phyloP scores from a whole-genome alignment of 2,888 invertebrate genomes.

The Eupithecia pulchellata region DNA sequence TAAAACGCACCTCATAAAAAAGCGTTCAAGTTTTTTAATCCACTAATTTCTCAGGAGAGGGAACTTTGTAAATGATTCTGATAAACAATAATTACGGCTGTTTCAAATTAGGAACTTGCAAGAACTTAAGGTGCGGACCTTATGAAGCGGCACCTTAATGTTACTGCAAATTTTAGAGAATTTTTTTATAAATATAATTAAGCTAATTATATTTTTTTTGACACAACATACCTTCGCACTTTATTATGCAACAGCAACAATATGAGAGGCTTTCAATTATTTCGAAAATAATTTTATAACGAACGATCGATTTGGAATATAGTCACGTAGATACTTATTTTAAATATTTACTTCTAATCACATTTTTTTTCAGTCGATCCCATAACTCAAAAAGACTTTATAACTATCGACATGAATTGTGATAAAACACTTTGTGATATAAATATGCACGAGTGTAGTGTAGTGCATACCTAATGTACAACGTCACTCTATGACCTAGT shows the following conservation, averaged over 20 bases:
- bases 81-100: conserved; percentile 70
- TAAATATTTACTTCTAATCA: background rate
- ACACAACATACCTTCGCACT: no score
- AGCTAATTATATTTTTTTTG: background rate
- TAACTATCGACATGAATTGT: no score
- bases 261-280: background rate
- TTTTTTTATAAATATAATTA: background rate
- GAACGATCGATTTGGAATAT: background rate
- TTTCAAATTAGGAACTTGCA: conserved; percentile 74
- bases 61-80: conserved; percentile 61
- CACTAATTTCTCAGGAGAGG: conserved; percentile 52
- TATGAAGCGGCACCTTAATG: background rate
- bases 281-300: background rate
- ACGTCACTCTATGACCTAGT: no score
- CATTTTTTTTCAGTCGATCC: background rate
- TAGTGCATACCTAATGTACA: no score
- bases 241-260: background rate
- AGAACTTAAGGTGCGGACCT: conserved; percentile 54
- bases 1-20: conserved; percentile 40
- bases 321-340: background rate
- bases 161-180: background rate
- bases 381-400: background rate
- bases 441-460: no score
- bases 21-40: conserved; percentile 54
- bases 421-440: no score